Percentiles rank a stretch among this genome's conserved stretches.
phyloP scores from a whole-genome alignment of 2,888 invertebrate genomes.

The Meta bourneti region DNA sequence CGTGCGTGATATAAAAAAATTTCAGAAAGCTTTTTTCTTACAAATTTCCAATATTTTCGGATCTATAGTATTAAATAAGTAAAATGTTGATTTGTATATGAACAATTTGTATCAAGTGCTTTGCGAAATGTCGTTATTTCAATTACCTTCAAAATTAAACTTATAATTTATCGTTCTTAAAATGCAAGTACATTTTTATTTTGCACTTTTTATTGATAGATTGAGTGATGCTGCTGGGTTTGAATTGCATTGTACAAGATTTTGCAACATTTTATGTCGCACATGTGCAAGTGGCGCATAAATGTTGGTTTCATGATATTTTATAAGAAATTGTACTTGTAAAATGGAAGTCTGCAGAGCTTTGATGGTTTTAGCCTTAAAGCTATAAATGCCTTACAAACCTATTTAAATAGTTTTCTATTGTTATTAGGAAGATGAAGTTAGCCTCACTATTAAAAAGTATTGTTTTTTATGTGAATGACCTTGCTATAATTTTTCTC shows the following conservation, averaged over 20 bases:
- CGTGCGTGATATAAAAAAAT: too few species aligned
- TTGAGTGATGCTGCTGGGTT: not conserved
- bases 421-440: slow-evolving; percentile 39
- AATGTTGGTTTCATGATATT: slow-evolving; percentile 27
- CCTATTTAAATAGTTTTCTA: slow-evolving; percentile 43
- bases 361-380: slow-evolving; percentile 52
- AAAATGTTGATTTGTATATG: not conserved
- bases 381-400: slow-evolving; percentile 28
- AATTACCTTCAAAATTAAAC: too few species aligned
- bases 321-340: slow-evolving; percentile 18
- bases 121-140: too few species aligned
- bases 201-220: too few species aligned
- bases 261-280: not conserved
- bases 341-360: slow-evolving; percentile 41
- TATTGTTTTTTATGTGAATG: not conserved
- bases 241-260: not conserved
- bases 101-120: too few species aligned
- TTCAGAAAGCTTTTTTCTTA: not conserved
- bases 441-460: slow-evolving; percentile 11
- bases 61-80: not conserved
- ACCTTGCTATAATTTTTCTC: not conserved
- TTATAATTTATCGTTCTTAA: too few species aligned
- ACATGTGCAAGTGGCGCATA: not conserved
- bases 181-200: too few species aligned
- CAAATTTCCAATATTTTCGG: not conserved